Evolutionary conservation across 2,797 vertebrate genomes (phyloP).

Genomic region (Acrossocheilus fasciatus): DNA sequence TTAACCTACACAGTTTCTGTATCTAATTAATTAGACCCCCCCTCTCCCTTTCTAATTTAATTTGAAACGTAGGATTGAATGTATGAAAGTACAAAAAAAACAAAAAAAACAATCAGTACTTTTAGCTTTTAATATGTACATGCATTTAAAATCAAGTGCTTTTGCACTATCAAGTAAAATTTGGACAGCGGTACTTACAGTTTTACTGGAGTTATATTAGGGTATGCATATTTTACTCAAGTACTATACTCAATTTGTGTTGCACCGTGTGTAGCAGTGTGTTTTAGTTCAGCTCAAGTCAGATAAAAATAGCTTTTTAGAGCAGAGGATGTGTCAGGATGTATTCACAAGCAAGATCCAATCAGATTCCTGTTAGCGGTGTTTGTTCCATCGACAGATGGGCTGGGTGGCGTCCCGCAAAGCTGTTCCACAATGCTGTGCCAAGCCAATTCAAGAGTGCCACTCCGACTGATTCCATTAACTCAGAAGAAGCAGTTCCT

Average conservation of each 20-base stretch:
- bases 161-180: neutral
- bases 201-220: neutral
- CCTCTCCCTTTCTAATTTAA: too few relatives aligned
- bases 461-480: slow-evolving; percentile 79
- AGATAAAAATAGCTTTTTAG: slow-evolving; percentile 20
- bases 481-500: slow-evolving; percentile 72
- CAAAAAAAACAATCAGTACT: too few relatives aligned
- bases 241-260: neutral
- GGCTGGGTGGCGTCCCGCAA: slow-evolving; percentile 73
- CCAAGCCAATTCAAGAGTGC: slow-evolving; percentile 81
- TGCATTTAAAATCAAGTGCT: neutral
- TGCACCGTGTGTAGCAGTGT: neutral
- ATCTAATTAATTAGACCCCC: too few relatives aligned
- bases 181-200: neutral
- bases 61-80: too few relatives aligned
- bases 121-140: neutral
- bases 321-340: slow-evolving; percentile 15
- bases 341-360: slow-evolving; percentile 19
- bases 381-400: slow-evolving; percentile 76
- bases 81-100: too few relatives aligned
- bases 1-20: too few relatives aligned
- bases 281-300: neutral
- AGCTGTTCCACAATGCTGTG: slow-evolving; percentile 79
- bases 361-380: slow-evolving; percentile 22
- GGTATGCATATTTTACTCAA: neutral